phyloP scores from a whole-genome alignment of 2,797 vertebrate species.

The Lindbergichthys nudifrons region DNA sequence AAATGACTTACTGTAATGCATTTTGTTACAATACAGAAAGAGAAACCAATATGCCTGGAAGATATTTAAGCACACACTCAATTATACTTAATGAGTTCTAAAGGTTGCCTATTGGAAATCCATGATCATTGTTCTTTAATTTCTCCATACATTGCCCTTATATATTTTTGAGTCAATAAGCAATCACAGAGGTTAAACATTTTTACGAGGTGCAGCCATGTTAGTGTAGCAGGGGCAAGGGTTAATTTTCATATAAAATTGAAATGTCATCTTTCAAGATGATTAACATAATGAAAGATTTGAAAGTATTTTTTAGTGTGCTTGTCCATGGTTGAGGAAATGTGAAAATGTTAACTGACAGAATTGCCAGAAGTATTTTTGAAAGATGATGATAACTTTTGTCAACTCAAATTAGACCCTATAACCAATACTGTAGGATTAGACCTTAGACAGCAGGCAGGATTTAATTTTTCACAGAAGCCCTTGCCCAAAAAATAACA shows the following conservation, averaged over 20 bases:
- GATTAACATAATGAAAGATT: neutral
- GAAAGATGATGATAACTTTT: neutral
- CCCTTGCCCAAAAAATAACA: too few species aligned
- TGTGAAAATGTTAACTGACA: neutral
- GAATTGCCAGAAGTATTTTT: neutral
- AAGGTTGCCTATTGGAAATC: slow-evolving; percentile 16
- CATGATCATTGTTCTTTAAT: slow-evolving; percentile 1
- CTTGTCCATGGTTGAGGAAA: neutral
- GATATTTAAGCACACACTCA: neutral
- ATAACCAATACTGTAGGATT: too few species aligned
- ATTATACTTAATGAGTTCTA: neutral
- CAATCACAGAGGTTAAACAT: neutral
- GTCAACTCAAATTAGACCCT: too few species aligned
- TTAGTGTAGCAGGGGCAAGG: neutral
- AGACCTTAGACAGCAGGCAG: too few species aligned
- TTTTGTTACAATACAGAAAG: neutral
- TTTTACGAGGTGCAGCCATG: neutral
- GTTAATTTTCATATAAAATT: neutral
- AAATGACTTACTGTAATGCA: too few species aligned
- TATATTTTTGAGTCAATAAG: neutral
- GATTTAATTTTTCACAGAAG: too few species aligned
- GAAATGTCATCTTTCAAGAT: slow-evolving; percentile 6
- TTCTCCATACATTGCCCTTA: neutral
- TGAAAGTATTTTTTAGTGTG: neutral
- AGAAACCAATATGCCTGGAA: neutral